Conservation (phyloP, 2,888 invertebrate species). For the Sinodicranocentrus sp. region DNA sequence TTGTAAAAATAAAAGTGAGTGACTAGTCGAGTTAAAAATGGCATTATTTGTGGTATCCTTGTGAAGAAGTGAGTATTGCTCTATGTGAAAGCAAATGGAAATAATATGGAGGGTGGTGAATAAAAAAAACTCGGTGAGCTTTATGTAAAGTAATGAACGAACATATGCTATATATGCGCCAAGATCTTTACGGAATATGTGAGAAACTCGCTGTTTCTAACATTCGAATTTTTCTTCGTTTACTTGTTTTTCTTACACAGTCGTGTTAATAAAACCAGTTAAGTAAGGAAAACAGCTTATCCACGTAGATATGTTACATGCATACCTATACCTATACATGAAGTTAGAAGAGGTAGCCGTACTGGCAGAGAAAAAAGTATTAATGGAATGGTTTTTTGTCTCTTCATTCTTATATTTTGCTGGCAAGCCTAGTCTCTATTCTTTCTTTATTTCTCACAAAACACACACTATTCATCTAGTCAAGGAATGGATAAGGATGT, state of each 20-base stretch:
- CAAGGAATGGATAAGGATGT: neutral
- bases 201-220: too few species aligned
- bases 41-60: too few species aligned
- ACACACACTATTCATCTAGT: neutral
- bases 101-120: neutral
- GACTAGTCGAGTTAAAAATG: neutral
- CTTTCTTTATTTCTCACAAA: neutral
- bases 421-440: neutral
- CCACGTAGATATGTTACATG: too few species aligned
- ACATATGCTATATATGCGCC: too few species aligned
- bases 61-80: too few species aligned
- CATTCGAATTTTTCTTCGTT: too few species aligned
- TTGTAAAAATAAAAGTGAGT: neutral
- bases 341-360: too few species aligned
- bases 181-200: too few species aligned
- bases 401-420: conserved; percentile 6
- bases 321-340: too few species aligned
- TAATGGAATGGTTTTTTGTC: neutral
- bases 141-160: conserved; percentile 2
- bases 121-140: conserved; percentile 3
- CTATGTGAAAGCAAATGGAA: too few species aligned
- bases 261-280: neutral
- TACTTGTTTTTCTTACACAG: neutral
- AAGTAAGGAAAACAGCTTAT: neutral
- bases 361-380: too few species aligned